A percentile compares a stretch with the other conserved stretches of the same genome.
Conservation (phyloP, 2,888 invertebrate genomes). For the Sinotaia quadrata region DNA sequence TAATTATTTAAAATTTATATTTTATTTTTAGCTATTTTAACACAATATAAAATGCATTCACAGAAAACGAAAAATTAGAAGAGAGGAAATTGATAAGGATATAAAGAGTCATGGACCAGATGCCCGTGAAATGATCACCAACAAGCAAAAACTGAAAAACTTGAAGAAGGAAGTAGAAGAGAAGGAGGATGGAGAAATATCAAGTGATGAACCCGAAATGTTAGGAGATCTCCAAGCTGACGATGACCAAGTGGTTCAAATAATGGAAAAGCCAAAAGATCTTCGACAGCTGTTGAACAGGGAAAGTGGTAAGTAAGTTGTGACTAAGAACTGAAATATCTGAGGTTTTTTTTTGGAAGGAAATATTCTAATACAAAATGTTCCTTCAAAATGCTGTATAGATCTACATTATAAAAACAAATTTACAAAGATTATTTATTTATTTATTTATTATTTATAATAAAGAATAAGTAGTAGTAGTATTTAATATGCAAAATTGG, state of each 20-base stretch:
- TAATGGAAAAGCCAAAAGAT: constrained; percentile 26
- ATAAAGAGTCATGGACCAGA: constrained; percentile 13
- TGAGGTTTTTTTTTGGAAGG: not conserved
- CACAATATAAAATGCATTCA: too few relatives aligned
- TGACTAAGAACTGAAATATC: not conserved
- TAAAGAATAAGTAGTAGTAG: too few relatives aligned
- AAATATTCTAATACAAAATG: too few relatives aligned
- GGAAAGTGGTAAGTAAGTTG: constrained; percentile 14
- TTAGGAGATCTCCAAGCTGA: not conserved
- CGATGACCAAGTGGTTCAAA: not conserved
- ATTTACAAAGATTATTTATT: too few relatives aligned
- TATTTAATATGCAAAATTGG: too few relatives aligned
- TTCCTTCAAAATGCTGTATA: too few relatives aligned
- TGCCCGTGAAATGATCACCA: not conserved
- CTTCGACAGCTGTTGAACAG: constrained; percentile 32
- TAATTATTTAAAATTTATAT: too few relatives aligned
- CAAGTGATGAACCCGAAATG: constrained; percentile 18
- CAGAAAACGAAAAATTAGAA: constrained; percentile 30
- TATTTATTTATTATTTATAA: too few relatives aligned
- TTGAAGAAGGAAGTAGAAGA: constrained; percentile 16
- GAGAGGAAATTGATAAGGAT: constrained; percentile 11
- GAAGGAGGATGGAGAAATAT: constrained; percentile 32
- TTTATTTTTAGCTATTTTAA: too few relatives aligned
- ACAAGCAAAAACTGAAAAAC: not conserved
- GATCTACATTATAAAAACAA: too few relatives aligned